Evolutionary conservation across 2,888 invertebrate species (phyloP).

Genomic region (Miltochrista miniata): DNA sequence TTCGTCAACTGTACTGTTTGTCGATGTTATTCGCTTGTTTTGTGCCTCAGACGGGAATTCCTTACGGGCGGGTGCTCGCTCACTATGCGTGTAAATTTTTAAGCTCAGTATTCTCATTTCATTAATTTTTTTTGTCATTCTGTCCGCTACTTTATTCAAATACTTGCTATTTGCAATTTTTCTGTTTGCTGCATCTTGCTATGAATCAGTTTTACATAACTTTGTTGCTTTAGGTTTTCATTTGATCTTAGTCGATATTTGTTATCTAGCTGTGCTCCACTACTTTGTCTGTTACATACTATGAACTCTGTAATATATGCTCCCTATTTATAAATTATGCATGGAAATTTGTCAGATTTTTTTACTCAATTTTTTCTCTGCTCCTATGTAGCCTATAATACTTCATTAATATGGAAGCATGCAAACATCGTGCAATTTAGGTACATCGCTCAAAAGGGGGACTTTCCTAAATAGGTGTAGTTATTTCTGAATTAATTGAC

Average conservation of each 20-base stretch:
- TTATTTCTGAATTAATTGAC: no score
- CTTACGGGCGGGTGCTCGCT: slow-evolving; percentile 63
- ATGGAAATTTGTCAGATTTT: no score
- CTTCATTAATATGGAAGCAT: no score
- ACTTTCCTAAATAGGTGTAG: no score
- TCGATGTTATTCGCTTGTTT: slow-evolving; percentile 59
- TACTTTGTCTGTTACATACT: no score
- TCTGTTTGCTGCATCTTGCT: slow-evolving; percentile 28
- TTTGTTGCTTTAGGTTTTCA: slow-evolving; percentile 1
- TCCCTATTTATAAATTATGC: no score
- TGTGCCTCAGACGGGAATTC: slow-evolving; percentile 48
- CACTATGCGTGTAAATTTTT: slow-evolving; percentile 76
- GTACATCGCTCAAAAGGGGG: no score
- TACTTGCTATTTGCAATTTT: slow-evolving; percentile 51
- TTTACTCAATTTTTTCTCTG: no score
- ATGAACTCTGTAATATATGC: no score
- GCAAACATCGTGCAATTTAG: no score
- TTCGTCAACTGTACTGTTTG: slow-evolving; percentile 73
- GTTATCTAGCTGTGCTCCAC: no score
- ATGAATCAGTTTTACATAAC: slow-evolving; percentile 13
- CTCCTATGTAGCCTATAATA: no score
- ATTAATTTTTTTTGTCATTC: slow-evolving; percentile 33
- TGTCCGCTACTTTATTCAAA: slow-evolving; percentile 50
- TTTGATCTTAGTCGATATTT: not conserved
- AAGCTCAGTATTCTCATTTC: slow-evolving; percentile 57